Conservation (phyloP, 64 coral and sea anemone genomes). For the Stichodactyla helianthus region DNA sequence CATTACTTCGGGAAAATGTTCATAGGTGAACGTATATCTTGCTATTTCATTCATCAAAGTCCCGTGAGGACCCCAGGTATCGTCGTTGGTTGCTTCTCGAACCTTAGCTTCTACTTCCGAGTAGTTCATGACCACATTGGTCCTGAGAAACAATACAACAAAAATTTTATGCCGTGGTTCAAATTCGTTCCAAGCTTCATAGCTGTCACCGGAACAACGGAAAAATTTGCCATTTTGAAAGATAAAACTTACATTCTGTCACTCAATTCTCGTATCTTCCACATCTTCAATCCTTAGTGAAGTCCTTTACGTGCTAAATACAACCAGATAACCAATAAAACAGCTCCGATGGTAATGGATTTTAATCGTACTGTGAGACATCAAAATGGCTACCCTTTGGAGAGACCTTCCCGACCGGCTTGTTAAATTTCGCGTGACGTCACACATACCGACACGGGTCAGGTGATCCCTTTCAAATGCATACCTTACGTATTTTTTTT, state of each 20-base stretch:
- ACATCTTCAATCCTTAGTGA: slow-evolving; percentile 59
- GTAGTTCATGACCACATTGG: slow-evolving; percentile 99
- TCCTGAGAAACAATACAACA: slow-evolving; percentile 53
- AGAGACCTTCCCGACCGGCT: slow-evolving; percentile 9
- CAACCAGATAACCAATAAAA: background rate
- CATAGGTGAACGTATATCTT: slow-evolving; percentile 92
- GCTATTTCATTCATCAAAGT: slow-evolving; percentile 95
- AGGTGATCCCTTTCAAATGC: slow-evolving; percentile 12
- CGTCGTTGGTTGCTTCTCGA: slow-evolving; percentile 97
- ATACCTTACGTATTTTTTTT: background rate
- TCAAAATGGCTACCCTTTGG: slow-evolving; percentile 25
- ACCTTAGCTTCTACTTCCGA: slow-evolving; percentile 97
- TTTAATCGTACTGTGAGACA: background rate
- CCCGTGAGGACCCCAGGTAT: slow-evolving; percentile 97
- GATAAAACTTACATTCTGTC: slow-evolving; percentile 94
- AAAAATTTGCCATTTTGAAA: background rate
- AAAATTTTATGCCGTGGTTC: slow-evolving; percentile 9
- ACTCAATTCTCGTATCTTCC: slow-evolving; percentile 97
- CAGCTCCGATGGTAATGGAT: slow-evolving; percentile 19
- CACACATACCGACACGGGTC: slow-evolving; percentile 29
- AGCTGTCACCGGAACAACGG: slow-evolving; percentile 2
- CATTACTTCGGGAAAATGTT: slow-evolving; percentile 99
- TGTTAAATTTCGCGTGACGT: slow-evolving; percentile 18
- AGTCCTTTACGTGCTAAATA: background rate
- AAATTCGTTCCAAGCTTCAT: slow-evolving; percentile 28